These are phyloP conservation scores for Caenorhabditis sp. DNA, from an alignment of 2,888 invertebrate genomes.

Conservation along the genomic window DNA sequence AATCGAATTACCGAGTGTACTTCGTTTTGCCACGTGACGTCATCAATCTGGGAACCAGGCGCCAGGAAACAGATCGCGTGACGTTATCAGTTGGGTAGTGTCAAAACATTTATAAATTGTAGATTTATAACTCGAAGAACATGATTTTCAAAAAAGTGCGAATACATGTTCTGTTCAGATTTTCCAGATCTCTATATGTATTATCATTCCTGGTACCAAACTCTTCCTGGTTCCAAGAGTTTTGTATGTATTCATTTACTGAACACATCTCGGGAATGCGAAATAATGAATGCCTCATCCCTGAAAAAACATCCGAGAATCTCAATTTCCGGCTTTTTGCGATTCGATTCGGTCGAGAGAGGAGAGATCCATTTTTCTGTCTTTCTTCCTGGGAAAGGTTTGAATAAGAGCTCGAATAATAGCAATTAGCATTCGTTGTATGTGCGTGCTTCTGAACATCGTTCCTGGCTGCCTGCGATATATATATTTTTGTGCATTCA, in stretches of 20 bases:
- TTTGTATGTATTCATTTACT: background rate
- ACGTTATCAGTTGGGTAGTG: slow-evolving; percentile 22
- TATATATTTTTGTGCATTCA: slow-evolving; percentile 39
- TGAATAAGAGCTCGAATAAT: slow-evolving; percentile 47
- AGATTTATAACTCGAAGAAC: background rate
- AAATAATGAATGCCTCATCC: slow-evolving; percentile 60
- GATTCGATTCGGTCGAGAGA: too few species aligned
- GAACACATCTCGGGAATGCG: slow-evolving; percentile 29
- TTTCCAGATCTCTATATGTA: too few species aligned
- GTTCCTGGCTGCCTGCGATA: background rate
- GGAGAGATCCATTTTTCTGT: slow-evolving; percentile 16
- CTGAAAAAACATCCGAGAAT: slow-evolving; percentile 55
- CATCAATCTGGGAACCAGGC: slow-evolving; percentile 22
- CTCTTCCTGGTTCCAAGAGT: background rate
- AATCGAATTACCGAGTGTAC: slow-evolving; percentile 30
- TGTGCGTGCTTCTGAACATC: slow-evolving; percentile 36
- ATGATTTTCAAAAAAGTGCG: too few species aligned
- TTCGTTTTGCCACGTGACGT: slow-evolving; percentile 26
- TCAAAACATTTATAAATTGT: background rate
- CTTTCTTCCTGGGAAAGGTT: slow-evolving; percentile 23
- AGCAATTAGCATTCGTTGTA: slow-evolving; percentile 60
- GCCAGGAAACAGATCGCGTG: slow-evolving; percentile 47
- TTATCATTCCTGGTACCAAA: background rate
- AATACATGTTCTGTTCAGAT: too few species aligned
- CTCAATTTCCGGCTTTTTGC: slow-evolving; percentile 44